Evolutionary conservation across 2,888 invertebrate genomes (phyloP), one percentile per base, ranked within the genome.

Genomic region (Microplitis manilae): DNA sequence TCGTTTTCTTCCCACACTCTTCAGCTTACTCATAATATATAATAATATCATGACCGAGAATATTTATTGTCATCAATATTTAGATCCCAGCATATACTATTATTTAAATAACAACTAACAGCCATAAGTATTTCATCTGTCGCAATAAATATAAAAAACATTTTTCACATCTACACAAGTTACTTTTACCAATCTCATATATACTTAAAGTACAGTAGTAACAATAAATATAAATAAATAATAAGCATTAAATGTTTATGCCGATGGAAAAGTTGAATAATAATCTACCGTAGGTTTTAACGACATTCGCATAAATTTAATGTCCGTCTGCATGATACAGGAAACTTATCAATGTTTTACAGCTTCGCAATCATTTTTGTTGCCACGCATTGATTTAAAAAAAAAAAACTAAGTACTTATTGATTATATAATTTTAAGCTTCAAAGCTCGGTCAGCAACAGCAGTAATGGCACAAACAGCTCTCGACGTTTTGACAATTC

Each of bases 401-500:
- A 68, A 5, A 20, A 67, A 20, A 39, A 20, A 5, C 8, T 2
- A 50, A 50, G 50, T 13, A 50, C 5, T 5, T 50, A 50, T 50
- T 5, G 50, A 50, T 50, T 50, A 13, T 50, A 13, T 13, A 50
- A 13, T 50, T 50, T 8, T 13, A 50, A 13, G 13, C 50, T 50
- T 50, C 13, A 13, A 50, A 50, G 50, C 13, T 70, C 13, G 41
- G 6, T 50, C n/a, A 50, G 50, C 13, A 50, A 50, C 13, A 50
- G 50, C 13, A 50, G 50, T 50, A 50, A 50, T 50, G 13, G 50
- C 13, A 50, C 13, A 50, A 50, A 50, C 20, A 59, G 67, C 39
- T 69, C 39, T 71, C 39, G 61, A 38, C 50, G 30, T 38, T 76
- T 67, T 30, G 40, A 50, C 61, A 30, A 68, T 39, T 67, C 72